Evolutionary conservation across 2,113 vertebrate genomes (phyloP).

Genomic region (Tyrannus savana): DNA sequence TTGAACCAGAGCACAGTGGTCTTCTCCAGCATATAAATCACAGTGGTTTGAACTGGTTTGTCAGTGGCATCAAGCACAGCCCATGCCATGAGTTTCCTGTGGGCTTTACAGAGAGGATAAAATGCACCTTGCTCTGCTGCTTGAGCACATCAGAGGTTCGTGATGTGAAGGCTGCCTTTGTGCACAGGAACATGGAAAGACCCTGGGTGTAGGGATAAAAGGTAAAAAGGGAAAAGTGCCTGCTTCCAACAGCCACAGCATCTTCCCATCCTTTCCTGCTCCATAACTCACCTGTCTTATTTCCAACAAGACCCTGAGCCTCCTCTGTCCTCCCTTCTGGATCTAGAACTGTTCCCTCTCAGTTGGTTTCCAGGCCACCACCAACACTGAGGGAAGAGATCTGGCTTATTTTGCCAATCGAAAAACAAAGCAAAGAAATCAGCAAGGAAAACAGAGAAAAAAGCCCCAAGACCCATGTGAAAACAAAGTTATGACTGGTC

Average conservation of each 20-base stretch:
- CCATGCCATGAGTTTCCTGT: neutral
- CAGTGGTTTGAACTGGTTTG: neutral
- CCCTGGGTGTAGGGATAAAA: neutral
- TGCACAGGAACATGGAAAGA: neutral
- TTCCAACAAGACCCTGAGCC: neutral
- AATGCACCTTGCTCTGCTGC: neutral
- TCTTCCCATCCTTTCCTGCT: rapidly evolving
- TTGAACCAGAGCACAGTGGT: constrained; percentile 25
- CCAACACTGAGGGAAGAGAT: neutral
- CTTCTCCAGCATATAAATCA: constrained; percentile 43
- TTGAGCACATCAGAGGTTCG: rapidly evolving
- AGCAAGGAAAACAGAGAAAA: neutral
- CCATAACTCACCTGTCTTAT: neutral
- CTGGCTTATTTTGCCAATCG: neutral
- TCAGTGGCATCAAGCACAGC: neutral
- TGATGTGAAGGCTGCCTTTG: neutral
- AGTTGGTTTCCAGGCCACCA: neutral
- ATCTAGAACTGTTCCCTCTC: neutral
- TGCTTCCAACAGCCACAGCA: neutral
- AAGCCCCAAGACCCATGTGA: neutral
- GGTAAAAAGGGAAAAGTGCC: neutral
- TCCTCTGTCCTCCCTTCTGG: rapidly evolving
- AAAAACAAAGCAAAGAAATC: neutral
- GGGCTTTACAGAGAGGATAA: neutral
- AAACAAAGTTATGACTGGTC: neutral